Evolutionary conservation across 2,797 vertebrate species (phyloP).

Genomic region (Apogon hyalosoma): DNA sequence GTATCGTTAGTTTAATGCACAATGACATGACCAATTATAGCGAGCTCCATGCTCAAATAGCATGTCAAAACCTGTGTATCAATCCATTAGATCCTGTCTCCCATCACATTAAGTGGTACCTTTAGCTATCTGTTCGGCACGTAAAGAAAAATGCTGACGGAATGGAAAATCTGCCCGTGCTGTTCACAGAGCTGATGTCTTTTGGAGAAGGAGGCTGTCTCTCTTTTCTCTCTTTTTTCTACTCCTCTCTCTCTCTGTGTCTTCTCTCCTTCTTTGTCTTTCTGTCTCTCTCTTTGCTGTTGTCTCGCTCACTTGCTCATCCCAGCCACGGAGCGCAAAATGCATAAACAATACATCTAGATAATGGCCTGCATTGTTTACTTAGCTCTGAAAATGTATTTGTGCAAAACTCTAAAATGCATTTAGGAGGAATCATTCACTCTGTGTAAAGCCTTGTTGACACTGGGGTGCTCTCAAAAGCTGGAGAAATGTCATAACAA

Average conservation of each 20-base stretch:
- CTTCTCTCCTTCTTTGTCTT: constrained; percentile 39
- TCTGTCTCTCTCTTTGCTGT: constrained; percentile 36
- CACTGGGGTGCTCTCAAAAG: constrained; percentile 70
- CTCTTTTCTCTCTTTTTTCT: constrained; percentile 7
- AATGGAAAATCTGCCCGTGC: constrained; percentile 82
- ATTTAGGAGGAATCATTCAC: constrained; percentile 81
- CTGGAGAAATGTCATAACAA: constrained; percentile 79
- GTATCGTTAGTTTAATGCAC: constrained; percentile 94
- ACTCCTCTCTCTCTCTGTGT: constrained; percentile 31
- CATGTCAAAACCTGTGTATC: constrained; percentile 96
- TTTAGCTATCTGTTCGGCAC: constrained; percentile 84
- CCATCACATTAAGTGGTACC: constrained; percentile 90
- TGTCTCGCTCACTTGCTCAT: constrained; percentile 60
- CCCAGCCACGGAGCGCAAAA: constrained; percentile 65
- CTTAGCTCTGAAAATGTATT: constrained; percentile 82
- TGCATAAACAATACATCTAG: constrained; percentile 81
- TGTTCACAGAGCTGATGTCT: constrained; percentile 74
- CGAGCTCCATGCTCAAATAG: constrained; percentile 93
- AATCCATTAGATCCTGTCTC: constrained; percentile 89
- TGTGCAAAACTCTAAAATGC: constrained; percentile 83
- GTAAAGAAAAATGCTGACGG: constrained; percentile 84
- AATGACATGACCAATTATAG: constrained; percentile 95
- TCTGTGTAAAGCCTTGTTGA: constrained; percentile 74
- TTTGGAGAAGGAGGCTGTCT: constrained; percentile 59
- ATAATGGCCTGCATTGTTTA: constrained; percentile 84